A percentile compares a stretch with the other conserved stretches of the same genome.
phyloP scores from a whole-genome alignment of 2,888 invertebrate species.

The Drosophila lacicola region DNA sequence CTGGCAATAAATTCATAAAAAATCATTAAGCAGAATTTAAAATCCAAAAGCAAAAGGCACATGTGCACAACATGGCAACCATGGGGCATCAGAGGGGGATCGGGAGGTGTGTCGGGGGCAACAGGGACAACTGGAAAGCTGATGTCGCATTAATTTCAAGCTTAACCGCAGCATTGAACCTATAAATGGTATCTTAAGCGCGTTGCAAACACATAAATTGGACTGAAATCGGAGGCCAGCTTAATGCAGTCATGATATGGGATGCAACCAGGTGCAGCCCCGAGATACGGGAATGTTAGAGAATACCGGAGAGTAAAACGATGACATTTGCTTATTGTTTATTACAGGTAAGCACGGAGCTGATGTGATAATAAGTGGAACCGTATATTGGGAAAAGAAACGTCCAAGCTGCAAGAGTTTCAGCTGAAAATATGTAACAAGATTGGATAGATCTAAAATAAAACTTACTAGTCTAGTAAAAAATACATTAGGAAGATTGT shows the following conservation, averaged over 20 bases:
- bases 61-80: slow-evolving; percentile 22
- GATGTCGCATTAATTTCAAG: slow-evolving; percentile 73
- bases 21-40: slow-evolving; percentile 74
- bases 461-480: no score
- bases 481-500: no score
- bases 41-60: slow-evolving; percentile 37
- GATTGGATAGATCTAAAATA: no score
- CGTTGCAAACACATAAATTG: slow-evolving; percentile 60
- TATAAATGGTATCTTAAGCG: slow-evolving; percentile 70
- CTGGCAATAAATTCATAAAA: slow-evolving; percentile 77
- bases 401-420: background rate
- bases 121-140: slow-evolving; percentile 38
- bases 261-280: slow-evolving; percentile 41
- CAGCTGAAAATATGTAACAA: background rate
- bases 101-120: background rate
- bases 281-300: slow-evolving; percentile 33
- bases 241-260: slow-evolving; percentile 43
- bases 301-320: slow-evolving; percentile 22
- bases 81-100: background rate
- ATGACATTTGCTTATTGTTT: slow-evolving; percentile 50
- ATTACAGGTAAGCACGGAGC: slow-evolving; percentile 18
- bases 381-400: background rate
- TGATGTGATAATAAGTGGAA: slow-evolving; percentile 14
- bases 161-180: slow-evolving; percentile 53
- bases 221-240: slow-evolving; percentile 19